A percentile compares a stretch with the other conserved stretches of the same genome.
These are phyloP conservation scores for Parnassius glacialis DNA, from an alignment of 2,888 invertebrate species.

Conservation along the genomic window DNA sequence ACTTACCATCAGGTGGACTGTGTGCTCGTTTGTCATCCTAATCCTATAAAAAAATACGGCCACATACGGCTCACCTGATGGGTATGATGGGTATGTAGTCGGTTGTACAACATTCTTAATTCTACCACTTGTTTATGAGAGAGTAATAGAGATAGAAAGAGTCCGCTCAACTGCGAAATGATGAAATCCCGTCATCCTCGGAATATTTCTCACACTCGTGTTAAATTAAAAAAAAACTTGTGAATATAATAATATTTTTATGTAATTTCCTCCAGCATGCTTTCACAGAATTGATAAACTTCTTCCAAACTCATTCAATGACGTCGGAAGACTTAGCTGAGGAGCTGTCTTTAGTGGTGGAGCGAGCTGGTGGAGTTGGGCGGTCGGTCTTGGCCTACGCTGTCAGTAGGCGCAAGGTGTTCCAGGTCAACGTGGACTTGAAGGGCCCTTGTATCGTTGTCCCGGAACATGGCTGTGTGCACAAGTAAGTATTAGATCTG, in stretches of 20 bases:
- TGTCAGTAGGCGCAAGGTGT: conserved; percentile 71
- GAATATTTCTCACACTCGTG: too few relatives aligned
- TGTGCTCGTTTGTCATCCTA: too few relatives aligned
- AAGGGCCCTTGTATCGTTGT: conserved; percentile 88
- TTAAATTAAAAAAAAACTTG: too few relatives aligned
- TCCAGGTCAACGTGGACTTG: conserved; percentile 86
- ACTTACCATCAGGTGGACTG: too few relatives aligned
- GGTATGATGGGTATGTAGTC: too few relatives aligned
- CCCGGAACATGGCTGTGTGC: conserved; percentile 86
- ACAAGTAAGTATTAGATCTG: conserved; percentile 71
- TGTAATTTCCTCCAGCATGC: conserved; percentile 79
- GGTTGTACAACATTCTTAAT: too few relatives aligned
- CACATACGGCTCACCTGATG: too few relatives aligned
- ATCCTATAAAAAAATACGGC: too few relatives aligned
- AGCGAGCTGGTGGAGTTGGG: conserved; percentile 59
- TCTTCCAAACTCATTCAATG: conserved; percentile 82
- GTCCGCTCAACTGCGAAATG: too few relatives aligned
- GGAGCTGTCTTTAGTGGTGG: conserved; percentile 46
- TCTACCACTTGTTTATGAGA: too few relatives aligned
- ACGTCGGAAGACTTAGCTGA: conserved; percentile 63
- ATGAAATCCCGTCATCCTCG: too few relatives aligned
- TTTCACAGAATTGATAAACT: conserved; percentile 85
- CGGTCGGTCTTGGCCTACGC: conserved; percentile 63
- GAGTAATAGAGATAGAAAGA: too few relatives aligned
- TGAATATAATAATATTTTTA: background rate